phyloP scores from a whole-genome alignment of 2,797 vertebrate species.

The Myotis findleyi region DNA sequence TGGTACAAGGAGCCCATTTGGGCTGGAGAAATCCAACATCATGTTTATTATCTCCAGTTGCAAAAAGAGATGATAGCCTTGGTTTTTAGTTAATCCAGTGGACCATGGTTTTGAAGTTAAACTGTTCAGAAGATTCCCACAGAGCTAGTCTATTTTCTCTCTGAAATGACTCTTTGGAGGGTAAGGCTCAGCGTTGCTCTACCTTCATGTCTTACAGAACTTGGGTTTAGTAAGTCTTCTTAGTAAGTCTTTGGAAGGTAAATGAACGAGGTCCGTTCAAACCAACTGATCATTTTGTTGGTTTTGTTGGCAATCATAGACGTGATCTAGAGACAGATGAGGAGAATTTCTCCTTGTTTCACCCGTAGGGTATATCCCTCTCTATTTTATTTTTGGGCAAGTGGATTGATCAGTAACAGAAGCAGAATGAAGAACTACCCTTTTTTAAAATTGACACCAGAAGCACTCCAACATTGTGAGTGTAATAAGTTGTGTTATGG shows the following conservation, averaged over 20 bases:
- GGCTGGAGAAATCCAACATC: background rate
- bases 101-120: background rate
- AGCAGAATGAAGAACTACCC: background rate
- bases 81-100: background rate
- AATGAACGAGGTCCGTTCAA: background rate
- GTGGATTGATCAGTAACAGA: background rate
- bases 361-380: background rate
- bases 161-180: background rate
- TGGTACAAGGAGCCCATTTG: background rate
- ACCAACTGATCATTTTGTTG: background rate
- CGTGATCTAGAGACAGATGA: background rate
- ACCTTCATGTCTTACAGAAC: background rate
- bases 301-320: background rate
- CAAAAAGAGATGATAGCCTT: background rate
- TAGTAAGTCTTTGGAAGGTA: slow-evolving; percentile 20
- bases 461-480: background rate
- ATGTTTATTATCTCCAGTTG: background rate
- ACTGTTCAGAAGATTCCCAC: background rate
- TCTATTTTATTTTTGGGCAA: slow-evolving; percentile 11
- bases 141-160: background rate
- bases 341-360: background rate
- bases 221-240: background rate
- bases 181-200: background rate
- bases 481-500: background rate
- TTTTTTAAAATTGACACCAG: background rate